phyloP scores from a whole-genome alignment of 2,797 vertebrate species.

The Labeo calbasu region DNA sequence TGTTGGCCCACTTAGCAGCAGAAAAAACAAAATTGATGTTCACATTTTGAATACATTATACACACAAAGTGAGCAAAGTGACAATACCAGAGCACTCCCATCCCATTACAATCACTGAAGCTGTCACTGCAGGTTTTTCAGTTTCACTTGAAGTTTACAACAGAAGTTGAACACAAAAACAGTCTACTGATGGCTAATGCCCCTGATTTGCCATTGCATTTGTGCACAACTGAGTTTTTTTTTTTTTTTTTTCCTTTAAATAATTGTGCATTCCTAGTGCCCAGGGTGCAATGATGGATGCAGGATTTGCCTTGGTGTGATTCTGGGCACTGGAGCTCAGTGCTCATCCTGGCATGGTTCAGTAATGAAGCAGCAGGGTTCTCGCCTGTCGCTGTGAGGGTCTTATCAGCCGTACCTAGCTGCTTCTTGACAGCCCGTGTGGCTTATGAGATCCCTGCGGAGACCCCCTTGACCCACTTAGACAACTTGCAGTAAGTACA shows the following conservation, averaged over 20 bases:
- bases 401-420: constrained; percentile 43
- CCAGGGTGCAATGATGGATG: constrained; percentile 2
- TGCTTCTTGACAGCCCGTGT: constrained; percentile 46
- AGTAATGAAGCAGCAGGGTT: constrained; percentile 44
- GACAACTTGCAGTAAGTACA: constrained; percentile 31
- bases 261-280: neutral
- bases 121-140: neutral
- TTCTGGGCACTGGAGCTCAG: constrained; percentile 32
- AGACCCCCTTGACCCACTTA: constrained; percentile 61
- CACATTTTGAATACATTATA: neutral
- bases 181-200: neutral
- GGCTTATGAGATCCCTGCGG: constrained; percentile 52
- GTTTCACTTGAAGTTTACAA: neutral
- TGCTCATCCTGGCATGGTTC: constrained; percentile 23
- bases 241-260: neutral
- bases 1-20: neutral
- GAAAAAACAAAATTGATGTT: neutral
- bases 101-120: neutral
- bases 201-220: neutral
- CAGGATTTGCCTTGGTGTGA: constrained; percentile 19
- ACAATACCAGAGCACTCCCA: neutral
- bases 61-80: neutral
- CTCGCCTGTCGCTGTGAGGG: constrained; percentile 31
- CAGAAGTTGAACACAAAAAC: neutral
- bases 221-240: neutral